These are phyloP conservation scores for Caenorhabditis panamensis DNA, from an alignment of 2,888 invertebrate genomes.

Conservation along the genomic window DNA sequence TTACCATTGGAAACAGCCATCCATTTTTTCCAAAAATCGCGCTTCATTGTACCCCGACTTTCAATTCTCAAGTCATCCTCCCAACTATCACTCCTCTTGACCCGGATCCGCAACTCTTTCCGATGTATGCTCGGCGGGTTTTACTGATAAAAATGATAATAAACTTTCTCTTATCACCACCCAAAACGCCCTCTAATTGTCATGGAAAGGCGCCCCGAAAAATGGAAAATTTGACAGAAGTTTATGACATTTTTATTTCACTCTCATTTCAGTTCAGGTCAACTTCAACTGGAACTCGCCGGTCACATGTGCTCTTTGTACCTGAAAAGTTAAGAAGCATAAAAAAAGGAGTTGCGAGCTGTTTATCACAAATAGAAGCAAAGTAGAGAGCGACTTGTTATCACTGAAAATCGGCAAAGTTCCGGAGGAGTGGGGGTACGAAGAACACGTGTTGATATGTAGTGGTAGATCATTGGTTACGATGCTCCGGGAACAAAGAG, in stretches of 20 bases:
- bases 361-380: neutral
- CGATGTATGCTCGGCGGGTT: too few species aligned
- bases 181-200: neutral
- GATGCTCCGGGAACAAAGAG: too few species aligned
- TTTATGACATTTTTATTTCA: too few species aligned
- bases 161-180: neutral
- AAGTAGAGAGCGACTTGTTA: neutral
- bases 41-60: too few species aligned
- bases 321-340: too few species aligned
- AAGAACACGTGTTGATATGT: neutral
- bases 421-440: neutral
- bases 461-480: neutral
- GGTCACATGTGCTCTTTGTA: neutral
- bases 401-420: too few species aligned
- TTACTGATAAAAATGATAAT: too few species aligned
- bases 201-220: neutral
- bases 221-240: neutral
- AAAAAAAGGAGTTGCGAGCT: too few species aligned
- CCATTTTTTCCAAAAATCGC: too few species aligned
- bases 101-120: neutral
- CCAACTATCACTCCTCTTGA: neutral
- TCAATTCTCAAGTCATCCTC: too few species aligned
- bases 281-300: neutral
- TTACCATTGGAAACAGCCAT: too few species aligned
- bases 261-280: neutral